Conservation (phyloP, 2,888 invertebrate species). For the Epinotia nisella region DNA sequence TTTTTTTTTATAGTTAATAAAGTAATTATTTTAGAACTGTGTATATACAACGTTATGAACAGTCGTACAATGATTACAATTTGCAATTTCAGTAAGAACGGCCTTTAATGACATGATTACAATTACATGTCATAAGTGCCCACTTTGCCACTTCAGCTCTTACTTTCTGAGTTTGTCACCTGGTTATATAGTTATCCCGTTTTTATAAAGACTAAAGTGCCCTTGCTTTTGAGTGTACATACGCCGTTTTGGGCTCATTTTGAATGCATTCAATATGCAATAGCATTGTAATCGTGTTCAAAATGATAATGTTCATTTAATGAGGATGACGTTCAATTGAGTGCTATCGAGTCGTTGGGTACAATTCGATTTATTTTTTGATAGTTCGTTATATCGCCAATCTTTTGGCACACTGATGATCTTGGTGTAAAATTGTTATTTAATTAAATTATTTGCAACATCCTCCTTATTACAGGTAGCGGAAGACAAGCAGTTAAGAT, state of each 20-base stretch:
- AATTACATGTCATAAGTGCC: neutral
- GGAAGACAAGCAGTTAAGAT: no score
- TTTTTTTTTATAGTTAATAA: no score
- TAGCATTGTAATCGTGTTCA: neutral
- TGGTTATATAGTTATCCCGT: neutral
- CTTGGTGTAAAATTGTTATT: no score
- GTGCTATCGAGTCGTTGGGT: neutral
- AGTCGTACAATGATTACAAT: neutral
- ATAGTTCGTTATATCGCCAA: no score
- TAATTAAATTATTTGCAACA: no score
- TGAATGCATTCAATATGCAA: neutral
- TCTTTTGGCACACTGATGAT: no score
- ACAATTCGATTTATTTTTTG: no score
- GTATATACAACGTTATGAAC: no score
- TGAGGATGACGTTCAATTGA: neutral
- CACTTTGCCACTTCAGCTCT: neutral
- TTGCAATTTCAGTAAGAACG: conserved; percentile 24
- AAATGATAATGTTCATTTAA: neutral
- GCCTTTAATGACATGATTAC: conserved; percentile 14
- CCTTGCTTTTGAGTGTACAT: neutral
- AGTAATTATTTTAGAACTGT: no score
- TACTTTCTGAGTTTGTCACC: neutral
- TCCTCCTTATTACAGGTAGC: no score
- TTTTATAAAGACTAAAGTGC: neutral
- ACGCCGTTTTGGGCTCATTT: neutral